A percentile compares a stretch with the other conserved stretches of the same genome.
Conservation (phyloP, 30 jellyfish, hydroid and myxozoan genomes). For the Haliclystus octoradiatus region DNA sequence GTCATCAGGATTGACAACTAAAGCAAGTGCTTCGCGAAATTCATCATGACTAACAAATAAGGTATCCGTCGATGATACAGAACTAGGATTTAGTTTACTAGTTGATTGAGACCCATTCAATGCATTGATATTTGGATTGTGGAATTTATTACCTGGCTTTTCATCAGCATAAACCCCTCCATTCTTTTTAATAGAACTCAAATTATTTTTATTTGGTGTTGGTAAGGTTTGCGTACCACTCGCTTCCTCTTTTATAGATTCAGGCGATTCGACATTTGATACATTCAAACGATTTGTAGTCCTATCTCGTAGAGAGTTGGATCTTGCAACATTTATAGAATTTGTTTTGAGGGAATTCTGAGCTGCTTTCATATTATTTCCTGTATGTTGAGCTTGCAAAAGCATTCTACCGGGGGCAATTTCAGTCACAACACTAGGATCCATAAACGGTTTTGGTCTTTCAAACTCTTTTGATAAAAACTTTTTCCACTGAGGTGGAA, state of each 20-base stretch:
- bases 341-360: slow-evolving; percentile 27
- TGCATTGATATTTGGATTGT: too few relatives aligned
- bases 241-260: not conserved
- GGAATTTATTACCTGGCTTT: too few relatives aligned
- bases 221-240: not conserved
- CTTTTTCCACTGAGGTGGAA: slow-evolving; percentile 95
- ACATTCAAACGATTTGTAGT: not conserved
- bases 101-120: too few relatives aligned
- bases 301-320: slow-evolving; percentile 66
- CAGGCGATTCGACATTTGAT: not conserved
- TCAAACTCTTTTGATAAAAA: slow-evolving; percentile 80
- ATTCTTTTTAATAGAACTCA: slow-evolving; percentile 32
- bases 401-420: slow-evolving; percentile 62
- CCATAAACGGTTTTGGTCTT: slow-evolving; percentile 85
- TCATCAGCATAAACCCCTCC: slow-evolving; percentile 23
- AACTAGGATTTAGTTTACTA: slow-evolving; percentile 42
- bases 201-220: not conserved
- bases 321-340: slow-evolving; percentile 86
- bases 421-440: slow-evolving; percentile 88
- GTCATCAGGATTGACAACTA: slow-evolving; percentile 75
- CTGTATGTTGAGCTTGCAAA: slow-evolving; percentile 45
- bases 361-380: slow-evolving; percentile 19
- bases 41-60: slow-evolving; percentile 80
- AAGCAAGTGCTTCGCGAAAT: slow-evolving; percentile 70
- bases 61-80: slow-evolving; percentile 66